These are phyloP conservation scores for Drepanosiphum platanoidis DNA, from an alignment of 2,888 invertebrate species.

Conservation along the genomic window DNA sequence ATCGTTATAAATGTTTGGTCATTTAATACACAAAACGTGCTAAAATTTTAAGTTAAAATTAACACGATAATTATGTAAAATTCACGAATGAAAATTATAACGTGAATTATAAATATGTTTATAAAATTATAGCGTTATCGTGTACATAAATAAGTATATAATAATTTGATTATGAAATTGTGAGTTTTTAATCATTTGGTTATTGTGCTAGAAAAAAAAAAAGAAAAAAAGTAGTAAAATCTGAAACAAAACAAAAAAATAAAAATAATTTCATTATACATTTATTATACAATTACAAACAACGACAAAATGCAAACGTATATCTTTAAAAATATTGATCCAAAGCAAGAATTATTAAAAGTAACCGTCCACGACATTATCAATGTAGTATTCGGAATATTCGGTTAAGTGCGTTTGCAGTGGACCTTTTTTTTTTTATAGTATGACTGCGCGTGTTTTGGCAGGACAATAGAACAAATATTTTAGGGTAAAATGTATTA, in stretches of 20 bases:
- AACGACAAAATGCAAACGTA: neutral
- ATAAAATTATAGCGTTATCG: constrained; percentile 15
- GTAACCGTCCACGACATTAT: neutral
- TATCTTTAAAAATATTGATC: neutral
- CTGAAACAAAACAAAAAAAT: constrained; percentile 27
- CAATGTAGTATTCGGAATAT: too few relatives aligned
- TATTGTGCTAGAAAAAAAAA: constrained; percentile 50
- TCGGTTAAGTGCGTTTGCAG: too few relatives aligned
- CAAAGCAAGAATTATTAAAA: too few relatives aligned
- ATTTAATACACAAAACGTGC: constrained; percentile 22
- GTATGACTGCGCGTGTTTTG: too few relatives aligned
- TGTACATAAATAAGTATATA: constrained; percentile 17
- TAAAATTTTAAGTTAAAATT: constrained; percentile 20
- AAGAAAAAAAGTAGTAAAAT: too few relatives aligned
- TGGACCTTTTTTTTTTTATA: too few relatives aligned
- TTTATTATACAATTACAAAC: neutral
- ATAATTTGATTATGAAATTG: constrained; percentile 30
- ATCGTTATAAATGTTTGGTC: constrained; percentile 39
- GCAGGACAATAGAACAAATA: too few relatives aligned
- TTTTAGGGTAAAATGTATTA: too few relatives aligned
- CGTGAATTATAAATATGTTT: constrained; percentile 6
- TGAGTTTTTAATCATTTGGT: constrained; percentile 11
- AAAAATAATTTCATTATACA: neutral
- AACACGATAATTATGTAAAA: neutral
- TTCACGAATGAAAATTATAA: neutral